Evolutionary conservation across 2,113 vertebrate species (phyloP).

Genomic region (Illadopsis cleaveri): DNA sequence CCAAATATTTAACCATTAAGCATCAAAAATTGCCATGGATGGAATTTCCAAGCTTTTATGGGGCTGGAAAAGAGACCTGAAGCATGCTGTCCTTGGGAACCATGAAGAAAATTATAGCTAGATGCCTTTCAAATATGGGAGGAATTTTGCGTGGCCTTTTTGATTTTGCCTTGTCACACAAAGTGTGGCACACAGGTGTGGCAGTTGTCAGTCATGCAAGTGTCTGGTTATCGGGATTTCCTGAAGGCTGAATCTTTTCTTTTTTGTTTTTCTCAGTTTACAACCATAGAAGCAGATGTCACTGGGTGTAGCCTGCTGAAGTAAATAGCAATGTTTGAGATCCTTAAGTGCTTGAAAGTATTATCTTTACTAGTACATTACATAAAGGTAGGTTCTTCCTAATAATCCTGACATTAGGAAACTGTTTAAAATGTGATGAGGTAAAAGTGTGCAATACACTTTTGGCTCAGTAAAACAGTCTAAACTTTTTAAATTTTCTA

Average conservation of each 20-base stretch:
- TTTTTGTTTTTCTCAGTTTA: background rate
- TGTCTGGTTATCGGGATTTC: background rate
- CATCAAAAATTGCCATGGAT: background rate
- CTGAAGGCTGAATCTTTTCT: background rate
- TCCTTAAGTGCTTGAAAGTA: background rate
- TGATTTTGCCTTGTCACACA: background rate
- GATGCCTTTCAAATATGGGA: background rate
- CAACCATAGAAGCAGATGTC: background rate
- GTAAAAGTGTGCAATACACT: background rate
- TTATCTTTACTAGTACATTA: background rate
- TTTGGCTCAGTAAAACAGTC: background rate
- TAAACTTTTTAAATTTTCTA: background rate
- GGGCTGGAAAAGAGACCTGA: background rate
- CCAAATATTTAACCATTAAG: background rate
- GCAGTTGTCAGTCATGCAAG: too few species aligned
- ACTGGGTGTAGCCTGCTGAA: background rate
- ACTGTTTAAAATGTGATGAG: background rate
- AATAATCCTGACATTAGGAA: background rate
- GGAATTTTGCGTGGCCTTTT: background rate
- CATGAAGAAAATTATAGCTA: background rate
- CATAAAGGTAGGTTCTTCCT: background rate
- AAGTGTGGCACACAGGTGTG: too few species aligned
- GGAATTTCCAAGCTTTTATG: background rate
- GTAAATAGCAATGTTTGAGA: background rate
- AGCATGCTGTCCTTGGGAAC: background rate